These are phyloP conservation scores for Eremophila alpestris DNA, from an alignment of 2,797 vertebrate species.

Conservation along the genomic window DNA sequence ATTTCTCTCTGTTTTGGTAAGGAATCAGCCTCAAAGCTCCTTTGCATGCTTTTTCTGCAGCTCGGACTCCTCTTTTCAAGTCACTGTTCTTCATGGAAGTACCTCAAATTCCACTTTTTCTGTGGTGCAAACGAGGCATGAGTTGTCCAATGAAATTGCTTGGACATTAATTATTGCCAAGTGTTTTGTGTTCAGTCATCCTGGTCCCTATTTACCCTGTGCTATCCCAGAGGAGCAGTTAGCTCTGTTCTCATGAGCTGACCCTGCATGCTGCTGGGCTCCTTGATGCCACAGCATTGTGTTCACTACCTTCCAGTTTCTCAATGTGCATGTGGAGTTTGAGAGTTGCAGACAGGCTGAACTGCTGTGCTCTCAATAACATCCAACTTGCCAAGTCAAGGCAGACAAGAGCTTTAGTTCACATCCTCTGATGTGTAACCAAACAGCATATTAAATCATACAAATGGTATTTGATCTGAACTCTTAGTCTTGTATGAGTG, in stretches of 20 bases:
- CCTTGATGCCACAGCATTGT: not conserved
- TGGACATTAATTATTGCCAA: not conserved
- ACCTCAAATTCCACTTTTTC: not conserved
- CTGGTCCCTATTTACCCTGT: not conserved
- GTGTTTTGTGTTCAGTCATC: not conserved
- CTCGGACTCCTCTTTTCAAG: not conserved
- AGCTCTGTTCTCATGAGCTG: not conserved
- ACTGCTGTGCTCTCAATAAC: not conserved
- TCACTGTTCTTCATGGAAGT: not conserved
- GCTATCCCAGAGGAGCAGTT: not conserved
- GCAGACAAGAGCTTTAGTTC: not conserved
- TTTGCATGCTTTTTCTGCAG: not conserved
- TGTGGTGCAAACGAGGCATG: not conserved
- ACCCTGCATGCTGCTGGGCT: not conserved
- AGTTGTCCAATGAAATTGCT: not conserved
- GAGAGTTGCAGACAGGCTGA: not conserved
- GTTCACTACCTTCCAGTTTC: not conserved
- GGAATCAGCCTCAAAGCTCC: not conserved
- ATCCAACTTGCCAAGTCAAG: not conserved
- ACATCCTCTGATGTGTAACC: not conserved
- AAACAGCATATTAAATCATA: not conserved
- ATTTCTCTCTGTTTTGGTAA: not conserved
- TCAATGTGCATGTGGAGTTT: not conserved
- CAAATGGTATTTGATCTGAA: not conserved
- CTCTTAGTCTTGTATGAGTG: not conserved